These are phyloP conservation scores for Lutjanus erythropterus DNA, from an alignment of 2,113 vertebrate genomes.

Conservation along the genomic window DNA sequence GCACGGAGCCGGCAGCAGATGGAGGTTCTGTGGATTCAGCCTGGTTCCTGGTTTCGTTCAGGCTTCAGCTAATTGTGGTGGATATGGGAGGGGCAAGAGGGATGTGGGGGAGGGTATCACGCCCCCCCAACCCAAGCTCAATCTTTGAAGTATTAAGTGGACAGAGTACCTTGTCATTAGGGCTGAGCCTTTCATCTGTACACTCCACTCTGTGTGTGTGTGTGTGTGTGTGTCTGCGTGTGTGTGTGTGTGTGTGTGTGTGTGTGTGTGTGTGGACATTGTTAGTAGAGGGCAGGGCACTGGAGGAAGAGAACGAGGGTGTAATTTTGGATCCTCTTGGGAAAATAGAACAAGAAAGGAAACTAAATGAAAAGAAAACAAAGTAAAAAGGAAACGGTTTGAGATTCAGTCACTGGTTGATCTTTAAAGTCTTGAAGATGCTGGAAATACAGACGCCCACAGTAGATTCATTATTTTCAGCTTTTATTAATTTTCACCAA, in stretches of 20 bases:
- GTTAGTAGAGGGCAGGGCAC: conserved; percentile 46
- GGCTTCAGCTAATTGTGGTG: conserved; percentile 63
- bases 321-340: conserved; percentile 42
- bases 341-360: conserved; percentile 26
- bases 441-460: neutral
- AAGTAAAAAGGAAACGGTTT: neutral
- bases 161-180: conserved; percentile 79
- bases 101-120: neutral
- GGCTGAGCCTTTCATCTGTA: conserved; percentile 73
- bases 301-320: conserved; percentile 13
- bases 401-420: neutral
- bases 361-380: neutral
- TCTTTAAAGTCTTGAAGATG: neutral
- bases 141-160: conserved; percentile 81
- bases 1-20: conserved; percentile 30
- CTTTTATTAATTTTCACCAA: too few relatives aligned
- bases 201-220: conserved; percentile 25
- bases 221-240: conserved; percentile 37
- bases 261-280: conserved; percentile 38
- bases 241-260: conserved; percentile 6
- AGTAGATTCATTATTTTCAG: too few relatives aligned
- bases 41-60: conserved; percentile 47
- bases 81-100: conserved; percentile 25
- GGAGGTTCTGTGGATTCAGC: conserved; percentile 23
- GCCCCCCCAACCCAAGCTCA: conserved; percentile 38